phyloP scores from a whole-genome alignment of 2,113 vertebrate genomes.

The human region GRCh38 chr20:11607001-11607500 shows the following conservation, averaged over 20 bases:
- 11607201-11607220: slow-evolving; percentile 78
- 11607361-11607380: neutral
- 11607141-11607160: slow-evolving; percentile 84
- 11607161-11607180: slow-evolving; percentile 89
- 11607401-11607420: slow-evolving; percentile 21
- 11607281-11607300: slow-evolving; percentile 72
- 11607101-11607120: slow-evolving; percentile 87
- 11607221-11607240: slow-evolving; percentile 86
- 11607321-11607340: slow-evolving; percentile 42
- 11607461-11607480: neutral
- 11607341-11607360: neutral
- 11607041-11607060: slow-evolving; percentile 78
- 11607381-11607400: neutral
- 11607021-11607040: slow-evolving; percentile 69
- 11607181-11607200: slow-evolving; percentile 85
- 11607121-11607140: slow-evolving; percentile 87
- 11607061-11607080: slow-evolving; percentile 70
- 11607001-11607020: slow-evolving; percentile 81
- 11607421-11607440: neutral
- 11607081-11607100: slow-evolving; percentile 80
- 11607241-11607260: slow-evolving; percentile 80
- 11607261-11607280: slow-evolving; percentile 65
- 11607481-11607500: neutral
- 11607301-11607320: slow-evolving; percentile 84
- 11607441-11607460: neutral